Conservation (phyloP, 2,888 invertebrate genomes). For the Eupithecia exiguata region DNA sequence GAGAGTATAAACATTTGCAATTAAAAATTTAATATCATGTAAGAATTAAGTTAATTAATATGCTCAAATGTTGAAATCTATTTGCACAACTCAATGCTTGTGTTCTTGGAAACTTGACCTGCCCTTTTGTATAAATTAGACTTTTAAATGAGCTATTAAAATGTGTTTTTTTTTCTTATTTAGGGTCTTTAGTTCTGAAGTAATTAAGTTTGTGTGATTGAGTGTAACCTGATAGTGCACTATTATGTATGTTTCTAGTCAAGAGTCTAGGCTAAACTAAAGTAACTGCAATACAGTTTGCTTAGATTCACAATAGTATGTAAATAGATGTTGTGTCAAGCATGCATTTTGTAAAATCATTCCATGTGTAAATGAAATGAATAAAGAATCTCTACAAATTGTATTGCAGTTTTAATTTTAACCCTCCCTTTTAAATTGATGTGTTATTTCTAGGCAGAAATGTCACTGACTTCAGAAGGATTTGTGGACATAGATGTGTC, state of each 20-base stretch:
- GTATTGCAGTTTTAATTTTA: constrained; percentile 84
- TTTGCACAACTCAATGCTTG: constrained; percentile 32
- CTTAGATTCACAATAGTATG: constrained; percentile 49
- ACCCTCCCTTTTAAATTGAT: constrained; percentile 55
- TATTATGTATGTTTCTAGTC: constrained; percentile 57
- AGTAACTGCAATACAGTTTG: constrained; percentile 81
- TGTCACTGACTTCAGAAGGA: constrained; percentile 97
- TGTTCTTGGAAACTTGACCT: constrained; percentile 27
- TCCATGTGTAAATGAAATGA: constrained; percentile 64
- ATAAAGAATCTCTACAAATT: constrained; percentile 77
- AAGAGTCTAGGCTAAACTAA: constrained; percentile 48
- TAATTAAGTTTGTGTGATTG: constrained; percentile 53
- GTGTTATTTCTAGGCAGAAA: constrained; percentile 90
- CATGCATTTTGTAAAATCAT: constrained; percentile 67
- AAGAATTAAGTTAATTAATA: constrained; percentile 23
- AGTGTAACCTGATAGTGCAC: constrained; percentile 36
- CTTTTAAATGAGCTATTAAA: constrained; percentile 53
- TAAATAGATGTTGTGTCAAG: constrained; percentile 63
- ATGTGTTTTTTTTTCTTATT: constrained; percentile 56
- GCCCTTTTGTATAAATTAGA: constrained; percentile 30
- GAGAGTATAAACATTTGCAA: constrained; percentile 63
- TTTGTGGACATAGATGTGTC: constrained; percentile 98
- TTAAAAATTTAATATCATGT: constrained; percentile 40
- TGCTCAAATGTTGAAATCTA: constrained; percentile 37
- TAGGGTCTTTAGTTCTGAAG: constrained; percentile 73